Conservation (phyloP, 2,113 vertebrate genomes). For the Circaetus gallicus region DNA sequence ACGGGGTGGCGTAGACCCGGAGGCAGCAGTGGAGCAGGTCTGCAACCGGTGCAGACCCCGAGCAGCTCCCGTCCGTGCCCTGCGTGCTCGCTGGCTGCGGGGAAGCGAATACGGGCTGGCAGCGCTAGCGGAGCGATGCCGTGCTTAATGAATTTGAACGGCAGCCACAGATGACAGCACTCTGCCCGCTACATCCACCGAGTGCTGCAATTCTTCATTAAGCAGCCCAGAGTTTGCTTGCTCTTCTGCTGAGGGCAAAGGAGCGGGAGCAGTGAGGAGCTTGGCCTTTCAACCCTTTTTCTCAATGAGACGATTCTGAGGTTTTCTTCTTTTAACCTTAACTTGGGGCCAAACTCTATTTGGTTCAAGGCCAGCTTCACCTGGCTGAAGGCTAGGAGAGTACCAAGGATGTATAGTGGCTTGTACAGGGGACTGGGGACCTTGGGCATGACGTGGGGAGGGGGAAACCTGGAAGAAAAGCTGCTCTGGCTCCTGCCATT, state of each 20-base stretch:
- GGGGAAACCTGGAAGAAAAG: neutral
- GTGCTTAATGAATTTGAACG: neutral
- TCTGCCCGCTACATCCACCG: neutral
- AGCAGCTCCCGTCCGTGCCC: neutral
- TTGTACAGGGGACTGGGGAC: neutral
- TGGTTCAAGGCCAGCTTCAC: neutral
- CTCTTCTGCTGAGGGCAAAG: neutral
- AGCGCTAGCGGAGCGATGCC: neutral
- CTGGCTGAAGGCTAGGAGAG: neutral
- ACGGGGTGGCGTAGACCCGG: neutral
- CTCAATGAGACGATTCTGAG: neutral
- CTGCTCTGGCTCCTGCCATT: neutral
- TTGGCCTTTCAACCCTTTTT: neutral
- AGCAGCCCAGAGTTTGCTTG: neutral
- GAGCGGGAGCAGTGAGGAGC: neutral
- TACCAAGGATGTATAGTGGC: neutral
- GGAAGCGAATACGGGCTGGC: neutral
- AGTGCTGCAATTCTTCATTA: neutral
- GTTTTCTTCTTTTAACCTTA: neutral
- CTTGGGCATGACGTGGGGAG: fast-evolving
- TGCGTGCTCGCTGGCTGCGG: neutral
- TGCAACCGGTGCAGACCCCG: neutral
- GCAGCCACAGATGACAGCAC: neutral
- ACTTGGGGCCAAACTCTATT: neutral
- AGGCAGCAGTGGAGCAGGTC: neutral